phyloP scores from a whole-genome alignment of 2,113 vertebrate genomes.

The Thunnus thynnus region DNA sequence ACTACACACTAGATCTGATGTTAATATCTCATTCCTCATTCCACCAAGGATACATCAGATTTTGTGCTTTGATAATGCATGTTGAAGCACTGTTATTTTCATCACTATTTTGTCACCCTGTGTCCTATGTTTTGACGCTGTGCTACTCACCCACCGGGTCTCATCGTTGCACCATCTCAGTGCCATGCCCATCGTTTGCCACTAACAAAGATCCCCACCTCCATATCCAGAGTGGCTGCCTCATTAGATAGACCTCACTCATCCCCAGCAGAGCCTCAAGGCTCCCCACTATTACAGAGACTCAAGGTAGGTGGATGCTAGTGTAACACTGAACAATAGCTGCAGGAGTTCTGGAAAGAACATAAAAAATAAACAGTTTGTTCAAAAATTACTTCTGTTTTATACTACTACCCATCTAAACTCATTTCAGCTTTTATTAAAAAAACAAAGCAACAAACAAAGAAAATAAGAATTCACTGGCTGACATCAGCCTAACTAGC shows the following conservation, averaged over 20 bases:
- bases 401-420: no score
- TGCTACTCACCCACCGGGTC: conserved; percentile 39
- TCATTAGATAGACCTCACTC: conserved; percentile 83
- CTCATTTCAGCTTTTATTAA: not conserved
- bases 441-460: no score
- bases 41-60: conserved; percentile 18
- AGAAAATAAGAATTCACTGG: no score
- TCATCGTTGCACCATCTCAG: conserved; percentile 85
- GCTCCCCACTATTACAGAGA: conserved; percentile 82
- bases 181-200: conserved; percentile 85
- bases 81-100: conserved; percentile 38
- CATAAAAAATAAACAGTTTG: not conserved
- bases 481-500: not conserved
- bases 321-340: not conserved
- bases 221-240: conserved; percentile 86
- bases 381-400: not conserved
- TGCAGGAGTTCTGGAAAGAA: conserved; percentile 16
- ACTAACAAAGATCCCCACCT: conserved; percentile 93
- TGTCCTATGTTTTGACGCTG: conserved; percentile 62
- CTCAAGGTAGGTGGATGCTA: conserved; percentile 88
- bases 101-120: conserved; percentile 49
- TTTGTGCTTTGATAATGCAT: conserved; percentile 24
- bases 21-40: not conserved
- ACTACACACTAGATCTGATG: conserved; percentile 11
- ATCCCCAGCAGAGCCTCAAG: conserved; percentile 84